phyloP scores from a whole-genome alignment of 2,888 invertebrate genomes.

The Magallana nippona region DNA sequence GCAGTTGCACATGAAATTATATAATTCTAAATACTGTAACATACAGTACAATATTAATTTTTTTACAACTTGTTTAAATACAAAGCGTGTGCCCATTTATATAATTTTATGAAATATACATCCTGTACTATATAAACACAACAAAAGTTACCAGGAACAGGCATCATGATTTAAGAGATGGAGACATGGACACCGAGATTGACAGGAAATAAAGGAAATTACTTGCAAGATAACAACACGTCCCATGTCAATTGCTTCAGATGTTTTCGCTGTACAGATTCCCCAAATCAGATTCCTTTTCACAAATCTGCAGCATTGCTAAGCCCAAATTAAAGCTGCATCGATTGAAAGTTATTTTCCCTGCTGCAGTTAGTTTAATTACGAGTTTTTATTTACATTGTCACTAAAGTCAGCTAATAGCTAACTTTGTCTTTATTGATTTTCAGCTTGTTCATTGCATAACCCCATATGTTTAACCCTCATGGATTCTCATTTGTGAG shows the following conservation, averaged over 20 bases:
- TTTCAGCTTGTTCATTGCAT: slow-evolving; percentile 17
- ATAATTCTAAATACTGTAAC: no score
- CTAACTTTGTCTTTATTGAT: neutral
- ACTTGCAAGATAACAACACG: neutral
- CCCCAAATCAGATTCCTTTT: neutral
- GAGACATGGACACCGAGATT: neutral
- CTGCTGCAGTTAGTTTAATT: neutral
- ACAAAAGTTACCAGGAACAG: neutral
- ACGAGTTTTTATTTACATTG: neutral
- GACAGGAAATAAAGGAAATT: neutral
- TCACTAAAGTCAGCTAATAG: neutral
- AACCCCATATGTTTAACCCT: neutral
- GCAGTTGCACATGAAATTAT: no score
- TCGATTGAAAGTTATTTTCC: neutral
- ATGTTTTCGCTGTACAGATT: neutral
- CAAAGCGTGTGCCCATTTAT: no score
- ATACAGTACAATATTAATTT: no score
- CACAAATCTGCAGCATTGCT: neutral
- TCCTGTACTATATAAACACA: no score
- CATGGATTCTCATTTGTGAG: no score
- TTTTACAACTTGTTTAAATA: no score
- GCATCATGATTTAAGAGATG: neutral
- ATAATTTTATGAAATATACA: no score
- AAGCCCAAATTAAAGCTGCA: neutral
- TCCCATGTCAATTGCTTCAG: no score